Conservation (phyloP, 2,888 invertebrate species). For the Phaonia tiefii region DNA sequence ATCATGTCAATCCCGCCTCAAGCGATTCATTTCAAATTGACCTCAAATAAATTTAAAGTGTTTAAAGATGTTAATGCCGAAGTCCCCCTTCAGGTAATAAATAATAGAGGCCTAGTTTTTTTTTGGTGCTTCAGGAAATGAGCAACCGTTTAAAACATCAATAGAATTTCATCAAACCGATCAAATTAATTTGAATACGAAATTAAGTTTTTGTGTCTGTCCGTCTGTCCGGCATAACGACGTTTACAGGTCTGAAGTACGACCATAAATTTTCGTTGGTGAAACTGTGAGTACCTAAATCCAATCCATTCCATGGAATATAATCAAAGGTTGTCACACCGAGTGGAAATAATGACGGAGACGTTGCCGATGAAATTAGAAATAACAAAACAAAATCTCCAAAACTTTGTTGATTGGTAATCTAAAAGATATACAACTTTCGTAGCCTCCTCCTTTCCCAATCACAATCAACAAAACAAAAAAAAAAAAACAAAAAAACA, state of each 20-base stretch:
- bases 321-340: conserved; percentile 54
- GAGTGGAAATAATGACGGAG: conserved; percentile 30
- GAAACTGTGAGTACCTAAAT: conserved; percentile 29
- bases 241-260: conserved; percentile 15
- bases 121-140: background rate
- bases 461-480: no score
- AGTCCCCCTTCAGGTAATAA: background rate
- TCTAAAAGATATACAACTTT: conserved; percentile 47
- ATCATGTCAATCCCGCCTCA: conserved; percentile 8
- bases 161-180: conserved; percentile 44
- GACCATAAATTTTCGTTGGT: conserved; percentile 59
- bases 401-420: conserved; percentile 53
- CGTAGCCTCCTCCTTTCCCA: background rate
- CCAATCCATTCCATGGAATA: conserved; percentile 50
- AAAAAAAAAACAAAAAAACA: background rate
- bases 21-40: background rate
- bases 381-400: conserved; percentile 40
- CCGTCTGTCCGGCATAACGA: conserved; percentile 17
- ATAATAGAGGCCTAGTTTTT: conserved; percentile 10
- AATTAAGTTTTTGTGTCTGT: conserved; percentile 47
- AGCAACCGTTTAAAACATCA: conserved; percentile 32
- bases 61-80: conserved; percentile 50
- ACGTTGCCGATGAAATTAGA: conserved; percentile 38
- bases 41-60: conserved; percentile 44
- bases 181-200: conserved; percentile 43